phyloP scores from a whole-genome alignment of 2,113 vertebrate genomes.

The Rhynchomys soricoides region DNA sequence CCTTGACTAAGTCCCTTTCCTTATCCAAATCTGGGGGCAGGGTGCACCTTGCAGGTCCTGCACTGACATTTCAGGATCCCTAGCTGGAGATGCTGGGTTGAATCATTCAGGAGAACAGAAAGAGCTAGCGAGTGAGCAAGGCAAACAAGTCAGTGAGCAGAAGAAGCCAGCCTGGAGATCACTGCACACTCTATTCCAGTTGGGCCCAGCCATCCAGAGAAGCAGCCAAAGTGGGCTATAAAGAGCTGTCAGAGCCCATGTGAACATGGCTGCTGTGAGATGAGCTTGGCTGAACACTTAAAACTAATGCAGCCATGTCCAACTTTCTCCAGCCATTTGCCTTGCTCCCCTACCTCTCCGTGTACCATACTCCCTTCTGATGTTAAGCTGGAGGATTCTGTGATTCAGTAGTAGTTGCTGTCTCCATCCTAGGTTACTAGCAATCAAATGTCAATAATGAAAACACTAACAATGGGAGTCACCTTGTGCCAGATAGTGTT shows the following conservation, averaged over 20 bases:
- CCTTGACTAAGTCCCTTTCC: slow-evolving; percentile 68
- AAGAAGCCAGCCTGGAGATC: background rate
- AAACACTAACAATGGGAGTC: background rate
- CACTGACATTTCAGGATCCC: slow-evolving; percentile 58
- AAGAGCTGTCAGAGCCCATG: background rate
- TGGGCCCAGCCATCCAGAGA: background rate
- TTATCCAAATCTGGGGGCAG: background rate
- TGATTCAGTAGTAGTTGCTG: background rate
- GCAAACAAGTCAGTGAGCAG: slow-evolving; percentile 5
- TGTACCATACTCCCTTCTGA: background rate
- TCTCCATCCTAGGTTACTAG: background rate
- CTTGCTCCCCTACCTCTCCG: background rate
- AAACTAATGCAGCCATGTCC: background rate
- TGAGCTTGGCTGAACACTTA: background rate
- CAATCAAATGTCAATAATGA: background rate
- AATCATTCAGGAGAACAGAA: slow-evolving; percentile 8
- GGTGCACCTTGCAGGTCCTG: background rate
- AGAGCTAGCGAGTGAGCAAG: background rate
- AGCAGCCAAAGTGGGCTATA: background rate
- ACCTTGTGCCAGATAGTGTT: background rate
- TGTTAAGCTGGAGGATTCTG: background rate
- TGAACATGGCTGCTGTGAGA: background rate
- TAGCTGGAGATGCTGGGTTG: slow-evolving; percentile 16
- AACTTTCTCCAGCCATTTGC: background rate
- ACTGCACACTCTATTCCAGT: background rate